These are phyloP conservation scores for Drosophila multiciliata DNA, from an alignment of 2,888 invertebrate species.

Conservation along the genomic window DNA sequence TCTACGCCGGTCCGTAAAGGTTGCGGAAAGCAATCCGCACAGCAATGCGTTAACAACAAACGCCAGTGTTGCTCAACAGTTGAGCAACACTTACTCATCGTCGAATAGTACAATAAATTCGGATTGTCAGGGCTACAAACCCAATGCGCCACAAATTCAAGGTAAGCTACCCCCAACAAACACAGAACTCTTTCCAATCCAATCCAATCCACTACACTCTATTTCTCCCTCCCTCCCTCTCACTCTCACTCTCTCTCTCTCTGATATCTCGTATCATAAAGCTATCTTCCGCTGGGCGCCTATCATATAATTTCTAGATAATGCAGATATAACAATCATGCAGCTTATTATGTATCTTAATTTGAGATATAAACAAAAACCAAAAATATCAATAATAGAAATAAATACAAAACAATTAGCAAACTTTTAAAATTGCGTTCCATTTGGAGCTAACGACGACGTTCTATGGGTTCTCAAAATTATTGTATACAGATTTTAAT, in stretches of 20 bases:
- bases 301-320: not conserved
- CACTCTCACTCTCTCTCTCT: not conserved
- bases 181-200: not conserved
- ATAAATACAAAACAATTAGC: not conserved
- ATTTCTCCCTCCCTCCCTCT: not conserved
- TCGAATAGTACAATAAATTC: slow-evolving; percentile 85
- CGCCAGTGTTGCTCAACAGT: slow-evolving; percentile 68
- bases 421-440: not conserved
- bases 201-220: not conserved
- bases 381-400: not conserved
- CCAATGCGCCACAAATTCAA: slow-evolving; percentile 86
- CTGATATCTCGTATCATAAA: not conserved
- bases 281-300: not conserved
- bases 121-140: slow-evolving; percentile 88
- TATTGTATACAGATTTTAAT: not conserved
- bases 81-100: slow-evolving; percentile 83
- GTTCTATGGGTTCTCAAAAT: not conserved
- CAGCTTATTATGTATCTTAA: not conserved
- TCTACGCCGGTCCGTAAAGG: slow-evolving; percentile 87
- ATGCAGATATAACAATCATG: not conserved
- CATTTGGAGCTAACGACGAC: not conserved
- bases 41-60: slow-evolving; percentile 61
- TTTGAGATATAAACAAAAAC: not conserved
- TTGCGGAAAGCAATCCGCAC: slow-evolving; percentile 64
- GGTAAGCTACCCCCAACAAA: slow-evolving; percentile 71